A percentile compares a stretch with the other conserved stretches of the same genome.
Evolutionary conservation across 2,113 vertebrate species (phyloP).

Genomic region (Chrysochloris asiatica): DNA sequence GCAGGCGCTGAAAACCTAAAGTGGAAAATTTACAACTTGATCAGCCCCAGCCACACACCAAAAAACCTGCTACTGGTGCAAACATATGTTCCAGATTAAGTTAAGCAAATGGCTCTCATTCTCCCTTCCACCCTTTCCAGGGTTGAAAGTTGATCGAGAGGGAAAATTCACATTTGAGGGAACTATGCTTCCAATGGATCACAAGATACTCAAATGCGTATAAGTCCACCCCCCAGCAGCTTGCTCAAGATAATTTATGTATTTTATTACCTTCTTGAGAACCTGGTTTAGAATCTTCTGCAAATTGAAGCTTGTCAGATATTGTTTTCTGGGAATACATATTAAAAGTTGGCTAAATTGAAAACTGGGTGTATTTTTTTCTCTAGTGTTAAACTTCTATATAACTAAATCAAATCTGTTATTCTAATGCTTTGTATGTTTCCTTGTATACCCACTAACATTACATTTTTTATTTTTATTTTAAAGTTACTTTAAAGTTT

Average conservation of each 20-base stretch:
- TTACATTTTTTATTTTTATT: background rate
- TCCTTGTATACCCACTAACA: background rate
- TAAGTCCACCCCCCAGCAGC: background rate
- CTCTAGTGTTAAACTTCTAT: background rate
- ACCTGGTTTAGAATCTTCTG: background rate
- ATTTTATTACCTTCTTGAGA: background rate
- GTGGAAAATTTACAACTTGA: slow-evolving; percentile 84
- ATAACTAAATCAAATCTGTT: slow-evolving; percentile 2
- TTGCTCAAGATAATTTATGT: background rate
- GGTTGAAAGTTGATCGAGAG: slow-evolving; percentile 81
- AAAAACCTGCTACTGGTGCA: slow-evolving; percentile 80
- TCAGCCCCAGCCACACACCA: slow-evolving; percentile 76
- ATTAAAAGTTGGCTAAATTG: background rate
- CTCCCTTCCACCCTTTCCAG: slow-evolving; percentile 31
- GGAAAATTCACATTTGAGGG: slow-evolving; percentile 75
- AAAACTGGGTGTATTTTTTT: background rate
- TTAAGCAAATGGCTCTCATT: slow-evolving; percentile 80
- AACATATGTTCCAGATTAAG: slow-evolving; percentile 85
- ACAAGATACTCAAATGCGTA: slow-evolving; percentile 51
- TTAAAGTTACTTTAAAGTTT: slow-evolving; percentile 57
- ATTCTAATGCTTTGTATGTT: background rate
- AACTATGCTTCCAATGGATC: slow-evolving; percentile 73
- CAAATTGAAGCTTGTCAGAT: slow-evolving; percentile 19
- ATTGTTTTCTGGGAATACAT: slow-evolving; percentile 64
- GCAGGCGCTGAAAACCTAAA: slow-evolving; percentile 86